These are phyloP conservation scores for Bursaphelenchus okinawaensis DNA, from an alignment of 2,888 invertebrate species.

Conservation along the genomic window DNA sequence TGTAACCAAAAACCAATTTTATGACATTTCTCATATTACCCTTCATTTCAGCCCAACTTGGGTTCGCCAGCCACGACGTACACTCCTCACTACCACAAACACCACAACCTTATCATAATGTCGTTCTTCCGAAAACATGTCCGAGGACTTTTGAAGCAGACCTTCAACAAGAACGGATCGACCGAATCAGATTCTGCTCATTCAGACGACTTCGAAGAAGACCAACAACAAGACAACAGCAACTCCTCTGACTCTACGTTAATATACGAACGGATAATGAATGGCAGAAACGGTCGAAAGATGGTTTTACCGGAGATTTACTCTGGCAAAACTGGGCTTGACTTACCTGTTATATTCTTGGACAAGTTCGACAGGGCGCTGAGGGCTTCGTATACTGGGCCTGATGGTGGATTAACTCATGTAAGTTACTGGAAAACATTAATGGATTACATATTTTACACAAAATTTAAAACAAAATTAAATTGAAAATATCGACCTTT, in stretches of 20 bases:
- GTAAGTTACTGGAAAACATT: slow-evolving; percentile 59
- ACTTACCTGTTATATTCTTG: slow-evolving; percentile 33
- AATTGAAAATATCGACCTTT: no score
- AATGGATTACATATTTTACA: not conserved
- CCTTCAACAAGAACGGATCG: slow-evolving; percentile 24
- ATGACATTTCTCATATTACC: no score
- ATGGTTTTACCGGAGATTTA: slow-evolving; percentile 64
- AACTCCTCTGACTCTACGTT: slow-evolving; percentile 11
- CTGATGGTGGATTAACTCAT: slow-evolving; percentile 73
- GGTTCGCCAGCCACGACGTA: not conserved
- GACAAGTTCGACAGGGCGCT: slow-evolving; percentile 69
- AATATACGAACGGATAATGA: slow-evolving; percentile 32
- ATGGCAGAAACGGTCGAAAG: slow-evolving; percentile 24
- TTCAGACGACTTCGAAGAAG: slow-evolving; percentile 7
- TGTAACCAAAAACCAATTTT: no score
- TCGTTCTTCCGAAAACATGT: slow-evolving; percentile 48
- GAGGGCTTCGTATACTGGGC: slow-evolving; percentile 74
- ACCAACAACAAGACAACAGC: not conserved
- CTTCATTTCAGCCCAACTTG: not conserved
- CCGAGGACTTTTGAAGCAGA: slow-evolving; percentile 39
- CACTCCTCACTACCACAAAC: not conserved
- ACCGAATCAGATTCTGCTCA: slow-evolving; percentile 12
- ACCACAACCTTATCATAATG: slow-evolving; percentile 3
- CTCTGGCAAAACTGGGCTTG: slow-evolving; percentile 67
- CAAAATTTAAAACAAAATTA: not conserved